Base-by-base conservation (phyloP, 2,113 vertebrate species). In the Solenodon paradoxus region DNA sequence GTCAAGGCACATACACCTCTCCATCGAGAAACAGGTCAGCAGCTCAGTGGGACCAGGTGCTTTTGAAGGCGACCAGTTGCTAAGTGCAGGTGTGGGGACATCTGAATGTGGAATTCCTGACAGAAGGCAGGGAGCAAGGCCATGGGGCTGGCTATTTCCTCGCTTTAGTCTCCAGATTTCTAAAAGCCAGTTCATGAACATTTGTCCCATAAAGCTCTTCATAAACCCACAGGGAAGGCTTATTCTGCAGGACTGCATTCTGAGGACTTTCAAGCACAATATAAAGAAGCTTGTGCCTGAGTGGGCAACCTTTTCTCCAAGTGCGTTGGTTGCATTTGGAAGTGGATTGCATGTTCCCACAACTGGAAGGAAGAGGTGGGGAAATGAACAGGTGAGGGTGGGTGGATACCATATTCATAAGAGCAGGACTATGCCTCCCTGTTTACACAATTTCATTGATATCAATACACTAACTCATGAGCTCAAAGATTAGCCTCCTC, bases 41-140 rank as follows among this genome's bases (percentile, higher is more conserved):
- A 59, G 42, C 71, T 55, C 30, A 5, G 19, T 15, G 19, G 42
- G 55, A 55, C 42, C 24, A 84, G 57, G 38, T 7, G 11, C 35
- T 95, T 92, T 96, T 9, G 83, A 69, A 71, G 77, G 42, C 45
- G 28, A 2, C 66, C 6, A 0, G 63, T 20, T 22, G 47, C 78
- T 97, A 92, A 97, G 94, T 91, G 66, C 57, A 80, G 79, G 89
- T 92, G 13, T 74, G 22, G 9, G 40, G 68, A 15, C 28, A 40
- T 32, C 19, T 17, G 38, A 72, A 35, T 0, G 2, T 32, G 42
- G 51, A n/a, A 3, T 8, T 16, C n/a, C n/a, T 42, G 84, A 84
- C 8, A 28, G 88, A 74, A 94, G 30, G 28, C 5, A 17, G 9
- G 32, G 59, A 45, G 19, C 20, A 6, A 20, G 26, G 68, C 7